Base-by-base conservation (phyloP, 1,140 invertebrate genomes). In the Apolygus lucorum region DNA sequence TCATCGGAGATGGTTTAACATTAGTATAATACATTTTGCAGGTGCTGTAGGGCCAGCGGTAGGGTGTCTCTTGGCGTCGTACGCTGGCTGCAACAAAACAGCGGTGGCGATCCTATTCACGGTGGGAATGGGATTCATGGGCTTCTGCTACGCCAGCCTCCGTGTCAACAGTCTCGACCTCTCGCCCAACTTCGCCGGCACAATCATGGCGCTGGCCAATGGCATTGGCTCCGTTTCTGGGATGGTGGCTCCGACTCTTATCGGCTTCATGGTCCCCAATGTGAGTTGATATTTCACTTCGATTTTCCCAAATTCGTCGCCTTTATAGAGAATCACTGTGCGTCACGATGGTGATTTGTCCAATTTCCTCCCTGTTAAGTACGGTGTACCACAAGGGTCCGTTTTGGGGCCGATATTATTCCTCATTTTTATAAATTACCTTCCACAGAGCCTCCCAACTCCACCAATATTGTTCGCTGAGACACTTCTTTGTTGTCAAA, bases 91-190 rank as follows among this genome's bases (percentile, higher is more conserved):
- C 73, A 79, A 87, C 71, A 79, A 78, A 67, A 75, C 79, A 1
- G 68, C 84, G 0, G 88, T 88, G 0, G 85, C 90, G 0, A 79
- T 82, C 0, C 78, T 91, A 4, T 86, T 92, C 74, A 86, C 86
- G 0, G 74, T 88, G 0, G 87, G 85, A 21, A 87, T 90, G 77
- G 84, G 85, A 22, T 78, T 90, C 24, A 87, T 88, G 81, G 90
- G 67, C 78, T 85, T 84, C 70, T 91, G 82, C 74, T 86, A 85
- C 72, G 83, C 84, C 0, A 85, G 86, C 22, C 84, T 88, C 76
- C 85, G 86, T 73, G 86, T 91, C 11, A 91, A 91, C 75, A 87
- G 89, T 1, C 79, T 91, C 64, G 90, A 92, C 77, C 83, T 93
- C 69, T 89, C 88, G 73, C 86, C 88, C 28, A 88, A 90, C 73